Evolutionary conservation across 1,140 invertebrate species (phyloP), one percentile per base, ranked within the genome.

Genomic region (Atta texana): DNA sequence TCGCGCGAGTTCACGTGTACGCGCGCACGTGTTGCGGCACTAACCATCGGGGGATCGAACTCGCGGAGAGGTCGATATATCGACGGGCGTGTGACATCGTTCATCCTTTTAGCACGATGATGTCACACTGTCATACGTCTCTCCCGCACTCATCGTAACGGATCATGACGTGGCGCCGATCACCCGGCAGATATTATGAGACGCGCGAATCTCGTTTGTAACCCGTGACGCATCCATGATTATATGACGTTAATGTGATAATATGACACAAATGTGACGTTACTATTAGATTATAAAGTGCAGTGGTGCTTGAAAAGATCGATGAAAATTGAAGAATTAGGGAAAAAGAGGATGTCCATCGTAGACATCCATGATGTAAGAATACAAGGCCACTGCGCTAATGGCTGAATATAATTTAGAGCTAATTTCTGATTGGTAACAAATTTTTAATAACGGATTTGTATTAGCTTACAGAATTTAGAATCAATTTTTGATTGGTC

Each of bases 121-220:
- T 93, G 91, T 93, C 92, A 51, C 49, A 44, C 8, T 10, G 39
- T 44, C 39, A 93, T 86, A 31, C 16, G 21, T 57, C 16, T 57
- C n/a, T 21, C 39, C 7, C 53, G 18, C 51, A 49, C 16, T 51
- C 68, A 87, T 76, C 51, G 75, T 92, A 93, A 92, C 91, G 91
- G 90, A 55, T 88, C 66, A 89, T 93, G 92, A 93, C 91, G 91
- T 51, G 53, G 71, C 44, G 82, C 76, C 69, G 18, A 91, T 92
- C 88, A 76, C 34, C 72, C 78, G 82, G 63, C 68, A 76, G 90
- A 90, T 86, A 81, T 85, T 78, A 76, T 68, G 59, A 44, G 28
- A 31, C 87, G 86, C 71, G 86, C 78, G 84, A 85, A 92, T 88
- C 87, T 84, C 77, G 87, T 84, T 87, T 84, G 59, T 63, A 78